Percentiles rank a stretch among this genome's conserved stretches.
These are phyloP conservation scores for Stichopus horrens DNA, from an alignment of 53 echinoderm and acorn worm genomes.

Conservation along the genomic window DNA sequence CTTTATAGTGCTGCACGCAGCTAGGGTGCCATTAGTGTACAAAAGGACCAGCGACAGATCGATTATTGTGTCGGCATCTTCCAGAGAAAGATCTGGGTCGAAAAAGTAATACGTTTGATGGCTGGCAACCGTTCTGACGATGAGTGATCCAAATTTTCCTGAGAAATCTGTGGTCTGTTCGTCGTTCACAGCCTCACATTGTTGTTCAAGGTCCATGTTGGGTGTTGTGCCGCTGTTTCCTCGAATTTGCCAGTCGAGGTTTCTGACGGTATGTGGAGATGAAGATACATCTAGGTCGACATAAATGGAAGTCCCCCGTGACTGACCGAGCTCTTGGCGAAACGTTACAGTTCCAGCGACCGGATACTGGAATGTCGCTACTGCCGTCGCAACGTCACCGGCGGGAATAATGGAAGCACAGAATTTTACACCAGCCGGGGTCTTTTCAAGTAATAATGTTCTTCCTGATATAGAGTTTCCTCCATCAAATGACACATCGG, in stretches of 20 bases:
- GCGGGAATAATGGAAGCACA: constrained; percentile 76
- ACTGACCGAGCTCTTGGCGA: constrained; percentile 58
- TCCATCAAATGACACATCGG: constrained; percentile 51
- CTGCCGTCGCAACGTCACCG: constrained; percentile 69
- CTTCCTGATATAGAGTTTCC: constrained; percentile 66
- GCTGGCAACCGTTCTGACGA: constrained; percentile 61
- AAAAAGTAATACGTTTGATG: constrained; percentile 56
- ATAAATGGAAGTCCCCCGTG: constrained; percentile 67
- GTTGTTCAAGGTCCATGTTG: constrained; percentile 60
- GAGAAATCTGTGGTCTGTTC: constrained; percentile 5
- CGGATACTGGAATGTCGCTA: constrained; percentile 77
- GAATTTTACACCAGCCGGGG: constrained; percentile 11
- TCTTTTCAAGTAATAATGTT: constrained; percentile 62
- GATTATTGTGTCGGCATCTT: constrained; percentile 65
- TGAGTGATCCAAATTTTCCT: constrained; percentile 61
- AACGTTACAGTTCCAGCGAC: constrained; percentile 81
- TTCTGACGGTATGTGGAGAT: constrained; percentile 51
- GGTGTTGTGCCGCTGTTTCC: constrained; percentile 59
- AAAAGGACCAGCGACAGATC: constrained; percentile 75
- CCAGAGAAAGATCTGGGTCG: constrained; percentile 71
- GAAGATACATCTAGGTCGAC: constrained; percentile 73
- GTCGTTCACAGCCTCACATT: constrained; percentile 52
- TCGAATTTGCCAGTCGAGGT: constrained; percentile 67
- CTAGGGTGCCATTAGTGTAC: neutral
- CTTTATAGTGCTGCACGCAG: constrained; percentile 62